phyloP scores from a whole-genome alignment of 2,113 vertebrate genomes.

The Hemicordylus capensis region DNA sequence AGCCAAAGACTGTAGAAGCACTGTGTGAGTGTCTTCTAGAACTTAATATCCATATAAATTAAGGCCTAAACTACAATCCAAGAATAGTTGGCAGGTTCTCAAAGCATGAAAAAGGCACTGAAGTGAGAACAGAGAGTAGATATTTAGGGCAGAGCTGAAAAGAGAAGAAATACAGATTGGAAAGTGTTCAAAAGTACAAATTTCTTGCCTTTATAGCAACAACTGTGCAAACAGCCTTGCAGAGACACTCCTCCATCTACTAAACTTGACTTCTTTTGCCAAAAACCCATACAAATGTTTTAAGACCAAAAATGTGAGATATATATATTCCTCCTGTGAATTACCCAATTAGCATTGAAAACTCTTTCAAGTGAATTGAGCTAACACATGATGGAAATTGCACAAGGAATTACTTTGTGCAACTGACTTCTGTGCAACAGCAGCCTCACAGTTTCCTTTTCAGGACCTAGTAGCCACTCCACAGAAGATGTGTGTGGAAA shows the following conservation, averaged over 20 bases:
- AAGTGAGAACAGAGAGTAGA: conserved; percentile 46
- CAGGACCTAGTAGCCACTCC: too few relatives aligned
- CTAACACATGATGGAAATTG: too few relatives aligned
- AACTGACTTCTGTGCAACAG: not conserved
- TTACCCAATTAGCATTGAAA: not conserved
- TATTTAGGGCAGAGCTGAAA: conserved; percentile 55
- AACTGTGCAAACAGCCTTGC: conserved; percentile 53
- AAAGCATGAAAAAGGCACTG: conserved; percentile 33
- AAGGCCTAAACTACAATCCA: conserved; percentile 40
- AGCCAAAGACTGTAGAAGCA: conserved; percentile 43
- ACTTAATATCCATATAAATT: conserved; percentile 2
- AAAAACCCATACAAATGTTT: conserved; percentile 52
- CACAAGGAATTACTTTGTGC: not conserved
- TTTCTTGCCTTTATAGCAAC: conserved; percentile 54
- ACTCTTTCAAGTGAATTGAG: not conserved
- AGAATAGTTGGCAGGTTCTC: conserved; percentile 38
- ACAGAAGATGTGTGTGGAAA: not conserved
- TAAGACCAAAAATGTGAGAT: conserved; percentile 46
- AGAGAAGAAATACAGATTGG: conserved; percentile 35
- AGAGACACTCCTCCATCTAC: conserved; percentile 34
- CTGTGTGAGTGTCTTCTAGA: not conserved
- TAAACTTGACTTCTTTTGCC: conserved; percentile 35
- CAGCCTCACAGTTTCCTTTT: not conserved
- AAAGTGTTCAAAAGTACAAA: conserved; percentile 52
- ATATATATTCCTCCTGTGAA: conserved; percentile 37